phyloP scores from a whole-genome alignment of 2,113 vertebrate species.

The Hymenochirus boettgeri region DNA sequence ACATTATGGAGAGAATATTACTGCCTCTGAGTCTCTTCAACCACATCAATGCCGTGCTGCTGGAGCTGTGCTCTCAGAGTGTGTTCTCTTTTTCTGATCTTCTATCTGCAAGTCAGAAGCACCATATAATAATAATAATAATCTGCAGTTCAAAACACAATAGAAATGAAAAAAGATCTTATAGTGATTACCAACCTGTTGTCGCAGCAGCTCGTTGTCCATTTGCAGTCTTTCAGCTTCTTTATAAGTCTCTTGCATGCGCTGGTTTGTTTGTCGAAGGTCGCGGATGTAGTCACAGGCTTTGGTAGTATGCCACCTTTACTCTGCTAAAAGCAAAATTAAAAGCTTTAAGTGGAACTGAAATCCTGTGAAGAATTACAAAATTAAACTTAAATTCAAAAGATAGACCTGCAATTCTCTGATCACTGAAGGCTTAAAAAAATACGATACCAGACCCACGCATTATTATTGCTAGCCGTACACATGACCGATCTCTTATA shows the following conservation, averaged over 20 bases:
- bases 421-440: no score
- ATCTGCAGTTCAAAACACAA: no score
- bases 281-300: conserved; percentile 88
- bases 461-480: no score
- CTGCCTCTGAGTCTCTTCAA: conserved; percentile 68
- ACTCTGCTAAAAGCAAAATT: conserved; percentile 62
- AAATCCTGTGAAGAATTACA: no score
- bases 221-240: conserved; percentile 80
- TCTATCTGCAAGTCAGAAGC: conserved; percentile 70
- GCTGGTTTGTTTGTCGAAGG: conserved; percentile 79
- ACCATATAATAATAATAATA: no score
- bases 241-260: conserved; percentile 80
- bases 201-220: conserved; percentile 81
- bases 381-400: no score
- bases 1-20: conserved; percentile 48
- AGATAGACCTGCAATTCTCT: no score
- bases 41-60: conserved; percentile 74
- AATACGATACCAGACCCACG: no score
- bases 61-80: conserved; percentile 74
- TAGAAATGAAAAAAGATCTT: not conserved
- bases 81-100: conserved; percentile 85
- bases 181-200: conserved; percentile 70
- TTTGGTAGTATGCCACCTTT: conserved; percentile 89
- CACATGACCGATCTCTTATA: no score
- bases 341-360: no score